Percentiles rank a stretch among this genome's conserved stretches.
These are phyloP conservation scores for Holotrichia oblita DNA, from an alignment of 1,140 invertebrate genomes.

Conservation along the genomic window DNA sequence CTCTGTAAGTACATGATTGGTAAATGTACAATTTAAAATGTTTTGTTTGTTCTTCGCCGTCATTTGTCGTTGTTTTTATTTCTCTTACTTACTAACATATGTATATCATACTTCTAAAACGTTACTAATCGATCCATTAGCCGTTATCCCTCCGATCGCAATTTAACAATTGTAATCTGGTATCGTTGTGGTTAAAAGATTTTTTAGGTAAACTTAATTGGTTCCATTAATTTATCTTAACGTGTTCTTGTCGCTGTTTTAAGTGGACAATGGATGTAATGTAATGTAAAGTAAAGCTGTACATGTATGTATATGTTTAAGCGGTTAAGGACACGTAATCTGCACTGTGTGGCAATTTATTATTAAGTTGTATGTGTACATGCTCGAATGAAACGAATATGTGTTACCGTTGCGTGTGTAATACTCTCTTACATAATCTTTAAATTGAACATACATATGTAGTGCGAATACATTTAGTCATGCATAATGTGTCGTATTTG, in stretches of 20 bases:
- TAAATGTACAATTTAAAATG: no score
- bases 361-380: conserved; percentile 23
- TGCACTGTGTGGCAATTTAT: not conserved
- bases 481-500: no score
- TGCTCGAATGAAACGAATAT: not conserved
- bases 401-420: not conserved
- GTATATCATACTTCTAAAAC: not conserved
- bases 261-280: conserved; percentile 31
- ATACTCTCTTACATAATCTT: conserved; percentile 13
- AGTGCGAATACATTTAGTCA: no score
- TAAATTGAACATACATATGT: conserved; percentile 2
- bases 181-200: conserved; percentile 8
- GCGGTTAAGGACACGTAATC: not conserved
- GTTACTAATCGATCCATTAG: conserved; percentile 29
- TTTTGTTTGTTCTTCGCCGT: not conserved
- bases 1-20: no score
- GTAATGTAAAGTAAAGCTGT: not conserved
- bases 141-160: not conserved
- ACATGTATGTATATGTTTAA: conserved; percentile 1
- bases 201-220: conserved; percentile 27
- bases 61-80: not conserved
- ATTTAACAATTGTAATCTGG: conserved; percentile 32
- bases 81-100: not conserved
- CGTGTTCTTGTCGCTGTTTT: not conserved
- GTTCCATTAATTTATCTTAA: conserved; percentile 25